Evolutionary conservation across 2,888 invertebrate genomes (phyloP).

Genomic region (Spialia ferax): DNA sequence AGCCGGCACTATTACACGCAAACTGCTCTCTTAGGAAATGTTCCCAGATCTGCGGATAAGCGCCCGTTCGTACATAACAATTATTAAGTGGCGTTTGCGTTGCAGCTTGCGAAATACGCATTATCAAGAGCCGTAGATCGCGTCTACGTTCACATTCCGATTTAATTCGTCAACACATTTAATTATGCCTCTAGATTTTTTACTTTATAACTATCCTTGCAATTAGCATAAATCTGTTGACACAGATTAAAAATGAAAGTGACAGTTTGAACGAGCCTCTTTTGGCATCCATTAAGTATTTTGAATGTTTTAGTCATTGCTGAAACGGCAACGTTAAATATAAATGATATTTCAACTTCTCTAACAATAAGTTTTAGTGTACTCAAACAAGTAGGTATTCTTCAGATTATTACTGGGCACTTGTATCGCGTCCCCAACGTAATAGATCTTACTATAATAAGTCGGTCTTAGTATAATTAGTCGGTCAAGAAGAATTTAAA

Average conservation of each 20-base stretch:
- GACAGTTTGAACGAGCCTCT: too few relatives aligned
- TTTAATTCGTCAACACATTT: conserved; percentile 7
- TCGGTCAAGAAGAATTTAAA: conserved; percentile 21
- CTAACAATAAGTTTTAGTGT: too few relatives aligned
- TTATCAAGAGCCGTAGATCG: conserved; percentile 10
- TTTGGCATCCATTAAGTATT: too few relatives aligned
- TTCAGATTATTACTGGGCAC: background rate
- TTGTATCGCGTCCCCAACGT: background rate
- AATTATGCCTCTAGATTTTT: background rate
- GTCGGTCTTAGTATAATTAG: too few relatives aligned
- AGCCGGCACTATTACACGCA: conserved; percentile 8
- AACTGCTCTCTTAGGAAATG: conserved; percentile 34
- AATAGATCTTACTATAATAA: background rate
- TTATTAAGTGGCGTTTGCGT: conserved; percentile 26
- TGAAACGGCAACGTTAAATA: too few relatives aligned
- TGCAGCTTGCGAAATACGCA: conserved; percentile 24
- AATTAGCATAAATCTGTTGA: too few relatives aligned
- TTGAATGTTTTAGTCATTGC: too few relatives aligned
- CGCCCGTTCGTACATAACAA: conserved; percentile 21
- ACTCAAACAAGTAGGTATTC: too few relatives aligned
- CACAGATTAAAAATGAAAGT: too few relatives aligned
- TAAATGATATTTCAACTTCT: too few relatives aligned
- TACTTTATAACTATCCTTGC: background rate
- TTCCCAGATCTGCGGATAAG: conserved; percentile 31
- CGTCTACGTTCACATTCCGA: conserved; percentile 9